These are phyloP conservation scores for Strix occidentalis DNA, from an alignment of 2,797 vertebrate genomes.

Conservation along the genomic window DNA sequence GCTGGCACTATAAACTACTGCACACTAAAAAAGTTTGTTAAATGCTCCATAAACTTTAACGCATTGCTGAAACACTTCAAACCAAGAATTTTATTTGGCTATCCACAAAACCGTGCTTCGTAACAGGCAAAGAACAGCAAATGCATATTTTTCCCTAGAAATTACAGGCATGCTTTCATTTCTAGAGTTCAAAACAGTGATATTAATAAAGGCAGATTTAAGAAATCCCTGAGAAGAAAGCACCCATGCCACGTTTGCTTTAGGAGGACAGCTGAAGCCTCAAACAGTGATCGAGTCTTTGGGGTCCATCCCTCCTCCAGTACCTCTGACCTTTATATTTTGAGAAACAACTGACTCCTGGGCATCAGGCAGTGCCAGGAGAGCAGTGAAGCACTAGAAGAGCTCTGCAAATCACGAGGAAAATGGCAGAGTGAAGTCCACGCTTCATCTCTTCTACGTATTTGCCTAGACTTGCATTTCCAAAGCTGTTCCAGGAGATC, in stretches of 20 bases:
- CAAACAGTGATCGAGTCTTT: neutral
- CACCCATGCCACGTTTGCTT: accelerated
- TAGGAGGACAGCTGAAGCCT: neutral
- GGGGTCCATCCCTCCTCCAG: neutral
- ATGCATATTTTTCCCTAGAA: neutral
- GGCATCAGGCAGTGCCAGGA: neutral
- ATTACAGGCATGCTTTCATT: neutral
- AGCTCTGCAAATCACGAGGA: neutral
- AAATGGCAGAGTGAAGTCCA: neutral
- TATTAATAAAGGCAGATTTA: neutral
- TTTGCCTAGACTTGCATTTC: neutral
- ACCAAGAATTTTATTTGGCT: slow-evolving; percentile 20
- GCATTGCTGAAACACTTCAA: slow-evolving; percentile 10
- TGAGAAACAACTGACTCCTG: neutral
- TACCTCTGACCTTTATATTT: neutral
- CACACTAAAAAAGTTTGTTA: slow-evolving; percentile 62
- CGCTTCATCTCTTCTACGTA: neutral
- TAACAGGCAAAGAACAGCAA: neutral
- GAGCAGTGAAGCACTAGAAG: neutral
- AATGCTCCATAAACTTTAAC: slow-evolving; percentile 68
- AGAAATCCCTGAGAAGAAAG: neutral
- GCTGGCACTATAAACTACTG: slow-evolving; percentile 13
- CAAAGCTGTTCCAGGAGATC: neutral
- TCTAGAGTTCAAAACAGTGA: neutral
- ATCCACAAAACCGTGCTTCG: neutral